Evolutionary conservation across 2,113 vertebrate species (phyloP), one percentile per base, ranked within the genome.

Genomic region (Chaenogobius annularis): DNA sequence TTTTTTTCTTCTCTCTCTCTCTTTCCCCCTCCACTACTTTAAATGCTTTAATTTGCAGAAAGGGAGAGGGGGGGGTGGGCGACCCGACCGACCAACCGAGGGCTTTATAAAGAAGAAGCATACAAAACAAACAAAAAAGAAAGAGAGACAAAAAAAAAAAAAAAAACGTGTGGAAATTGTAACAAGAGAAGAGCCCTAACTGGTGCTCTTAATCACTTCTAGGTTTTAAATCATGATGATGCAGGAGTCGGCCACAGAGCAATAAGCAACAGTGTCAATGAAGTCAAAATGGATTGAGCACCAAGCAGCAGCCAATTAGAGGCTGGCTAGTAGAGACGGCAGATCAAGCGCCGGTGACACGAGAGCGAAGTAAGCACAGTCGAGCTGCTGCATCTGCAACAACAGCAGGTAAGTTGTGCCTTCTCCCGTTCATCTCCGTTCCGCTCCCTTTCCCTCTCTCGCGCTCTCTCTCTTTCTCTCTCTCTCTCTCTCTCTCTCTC

Each of bases 241-340:
- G 98, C 98, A 98, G 96, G 98, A 99, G 96, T 97, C 96, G 95
- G 96, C 96, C 95, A 96, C 96, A 95, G 96, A 99, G 97, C 97
- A 97, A 98, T 99, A 98, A 98, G 96, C 96, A 98, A 98, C 97
- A 98, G 96, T 98, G n/a, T 98, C 96, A 98, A 97, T 99, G 97
- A n/a, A 99, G 96, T 98, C 97, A 98, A 96, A 99, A 99, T 99
- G 98, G 98, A 98, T 96, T 98, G 98, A 98, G 96, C 96, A 95
- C 94, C 96, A 95, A 97, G 95, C 96, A 96, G 96, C 97, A 97
- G 96, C 97, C 97, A 99, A 99, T 99, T 99, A 99, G 97, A 99
- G 95, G 96, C 96, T 96, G 96, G 96, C 96, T n/a, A 96, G 95
- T 96, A 95, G 98, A 96, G 98, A 99, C 96, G 97, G 97, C 93